A percentile compares a stretch with the other conserved stretches of the same genome.
Conservation (phyloP, 2,113 vertebrate genomes). For the Sialia sialis region DNA sequence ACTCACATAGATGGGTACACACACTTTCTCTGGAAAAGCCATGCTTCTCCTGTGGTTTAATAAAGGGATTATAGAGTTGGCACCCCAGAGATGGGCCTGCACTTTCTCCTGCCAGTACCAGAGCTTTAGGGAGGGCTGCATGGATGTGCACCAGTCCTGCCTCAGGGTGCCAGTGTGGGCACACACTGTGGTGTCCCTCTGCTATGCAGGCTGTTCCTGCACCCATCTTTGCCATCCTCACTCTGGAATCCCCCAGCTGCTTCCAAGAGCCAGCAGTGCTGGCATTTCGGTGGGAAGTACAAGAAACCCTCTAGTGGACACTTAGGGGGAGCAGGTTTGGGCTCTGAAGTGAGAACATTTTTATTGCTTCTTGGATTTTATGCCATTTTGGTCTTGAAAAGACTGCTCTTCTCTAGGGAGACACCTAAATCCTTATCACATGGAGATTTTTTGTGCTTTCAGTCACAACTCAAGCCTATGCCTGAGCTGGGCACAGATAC, state of each 20-base stretch:
- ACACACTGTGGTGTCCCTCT: background rate
- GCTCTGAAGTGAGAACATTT: background rate
- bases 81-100: background rate
- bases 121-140: fast-evolving
- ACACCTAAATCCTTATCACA: background rate
- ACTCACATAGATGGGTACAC: fast-evolving
- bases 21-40: background rate
- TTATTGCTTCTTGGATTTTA: background rate
- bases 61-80: background rate
- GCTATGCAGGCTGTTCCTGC: background rate
- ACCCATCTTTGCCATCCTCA: background rate
- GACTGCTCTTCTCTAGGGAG: background rate
- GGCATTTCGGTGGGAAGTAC: background rate
- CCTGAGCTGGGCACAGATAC: background rate
- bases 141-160: background rate
- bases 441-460: background rate
- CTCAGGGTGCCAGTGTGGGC: background rate
- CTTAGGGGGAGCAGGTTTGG: background rate
- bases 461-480: background rate
- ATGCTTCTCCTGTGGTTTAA: background rate
- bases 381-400: background rate
- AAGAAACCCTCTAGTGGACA: slow-evolving; percentile 67
- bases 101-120: background rate
- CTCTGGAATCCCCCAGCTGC: background rate
- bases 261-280: background rate